phyloP scores from a whole-genome alignment of 2,113 vertebrate genomes.

The Camelus bactrianus region DNA sequence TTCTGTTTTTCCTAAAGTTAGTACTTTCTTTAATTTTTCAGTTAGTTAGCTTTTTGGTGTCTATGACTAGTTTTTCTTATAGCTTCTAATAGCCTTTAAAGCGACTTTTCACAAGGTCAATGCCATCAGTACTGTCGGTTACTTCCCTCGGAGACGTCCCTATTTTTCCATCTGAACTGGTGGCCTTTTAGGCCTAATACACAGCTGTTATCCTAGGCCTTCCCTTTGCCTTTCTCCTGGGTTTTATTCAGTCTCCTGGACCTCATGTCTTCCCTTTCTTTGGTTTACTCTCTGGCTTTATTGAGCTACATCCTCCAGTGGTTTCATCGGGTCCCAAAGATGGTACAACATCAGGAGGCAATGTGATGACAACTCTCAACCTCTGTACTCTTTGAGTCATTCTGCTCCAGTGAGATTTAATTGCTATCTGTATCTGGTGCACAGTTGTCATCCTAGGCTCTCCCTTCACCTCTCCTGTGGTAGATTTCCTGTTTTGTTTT shows the following conservation, averaged over 20 bases:
- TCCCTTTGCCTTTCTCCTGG: not conserved
- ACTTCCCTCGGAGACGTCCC: not conserved
- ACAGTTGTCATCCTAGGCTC: no score
- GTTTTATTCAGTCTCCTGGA: not conserved
- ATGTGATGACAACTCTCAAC: not conserved
- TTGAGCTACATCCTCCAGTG: not conserved
- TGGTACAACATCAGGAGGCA: not conserved
- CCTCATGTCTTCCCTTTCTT: not conserved
- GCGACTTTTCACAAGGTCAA: not conserved
- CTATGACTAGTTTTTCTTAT: not conserved
- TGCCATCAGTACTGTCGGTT: not conserved
- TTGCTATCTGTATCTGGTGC: not conserved
- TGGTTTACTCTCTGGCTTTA: not conserved
- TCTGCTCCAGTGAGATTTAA: not conserved
- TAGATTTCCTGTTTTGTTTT: not conserved
- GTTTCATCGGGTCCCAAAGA: not conserved
- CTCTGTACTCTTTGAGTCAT: not conserved
- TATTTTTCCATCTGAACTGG: not conserved
- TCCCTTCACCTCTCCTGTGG: not conserved
- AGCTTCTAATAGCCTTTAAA: not conserved
- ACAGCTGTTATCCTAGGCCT: not conserved
- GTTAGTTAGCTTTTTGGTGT: not conserved
- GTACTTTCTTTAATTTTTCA: not conserved
- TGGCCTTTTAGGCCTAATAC: not conserved
- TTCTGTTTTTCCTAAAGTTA: not conserved